Conservation (phyloP, 2,888 invertebrate genomes). For the Imbricaverruca yamaguchii region DNA sequence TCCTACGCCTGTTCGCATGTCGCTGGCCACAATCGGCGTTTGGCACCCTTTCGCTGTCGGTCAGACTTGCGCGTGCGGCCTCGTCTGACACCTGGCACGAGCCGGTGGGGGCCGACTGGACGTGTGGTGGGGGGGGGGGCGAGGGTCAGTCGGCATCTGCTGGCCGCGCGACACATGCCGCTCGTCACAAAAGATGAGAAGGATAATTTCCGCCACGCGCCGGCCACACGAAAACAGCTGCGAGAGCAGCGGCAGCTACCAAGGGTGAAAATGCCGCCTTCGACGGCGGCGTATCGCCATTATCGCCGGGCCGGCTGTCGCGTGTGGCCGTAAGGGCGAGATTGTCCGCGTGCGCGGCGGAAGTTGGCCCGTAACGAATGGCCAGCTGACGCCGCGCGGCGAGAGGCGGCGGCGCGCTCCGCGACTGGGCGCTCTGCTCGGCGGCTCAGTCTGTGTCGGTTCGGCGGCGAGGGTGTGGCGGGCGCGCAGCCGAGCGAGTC, state of each 20-base stretch:
- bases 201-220: slow-evolving; percentile 22
- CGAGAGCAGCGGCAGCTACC: background rate
- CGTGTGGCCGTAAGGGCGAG: slow-evolving; percentile 13
- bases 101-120: no score
- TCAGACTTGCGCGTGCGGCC: no score
- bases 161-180: no score
- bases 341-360: background rate
- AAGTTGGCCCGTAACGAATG: background rate
- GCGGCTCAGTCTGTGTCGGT: background rate
- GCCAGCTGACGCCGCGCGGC: background rate
- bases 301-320: slow-evolving; percentile 9
- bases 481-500: background rate
- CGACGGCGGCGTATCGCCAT: background rate
- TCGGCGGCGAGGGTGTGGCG: background rate
- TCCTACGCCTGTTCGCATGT: no score
- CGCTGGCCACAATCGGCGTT: no score
- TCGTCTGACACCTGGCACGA: no score
- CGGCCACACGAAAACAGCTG: slow-evolving; percentile 7
- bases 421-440: background rate
- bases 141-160: no score
- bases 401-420: background rate
- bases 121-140: no score
- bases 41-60: no score
- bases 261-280: background rate
- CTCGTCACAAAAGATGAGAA: slow-evolving; percentile 11